Evolutionary conservation across 1,140 invertebrate genomes (phyloP), one percentile per base, ranked within the genome.

Genomic region (Caerostris extrusa): DNA sequence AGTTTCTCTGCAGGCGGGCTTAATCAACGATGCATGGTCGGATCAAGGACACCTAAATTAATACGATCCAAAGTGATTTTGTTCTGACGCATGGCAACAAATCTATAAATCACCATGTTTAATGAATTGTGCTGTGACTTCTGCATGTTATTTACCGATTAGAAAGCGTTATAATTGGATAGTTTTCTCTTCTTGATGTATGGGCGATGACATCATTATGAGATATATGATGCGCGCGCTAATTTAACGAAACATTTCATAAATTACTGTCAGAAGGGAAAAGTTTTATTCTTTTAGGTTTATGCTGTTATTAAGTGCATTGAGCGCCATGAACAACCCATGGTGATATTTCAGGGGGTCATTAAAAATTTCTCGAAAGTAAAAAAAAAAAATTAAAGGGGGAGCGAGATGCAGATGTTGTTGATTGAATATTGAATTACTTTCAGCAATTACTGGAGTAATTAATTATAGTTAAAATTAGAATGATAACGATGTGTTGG

Each of bases 101-200:
- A 71, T 89, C 87, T 71, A 89, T 89, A 89, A 89, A 89, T 89
- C 87, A 89, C 87, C 56, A 89, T 89, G 87, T 89, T 71, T 69
- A 69, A 89, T 71, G 87, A 69, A 89, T 89, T 71, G 50, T 71
- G n/a, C 64, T 19, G 57, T 69, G 87, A 69, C 61, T 89, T 89
- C 53, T 89, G 87, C 61, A 89, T 71, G 87, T 69, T 89, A 89
- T 89, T 89, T 71, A 89, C 87, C 61, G 87, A 89, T 89, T 89
- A 89, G 64, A 71, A 17, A 7, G 87, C 64, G 71, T 71, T 60
- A 89, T 89, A 89, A 89, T 89, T 89, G 64, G 61, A 89, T 71
- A 71, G 61, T 89, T 89, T 89, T 34, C 50, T 55, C 53, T 85
- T 61, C 60, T 14, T 89, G 64, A 89, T 89, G 55, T 89, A 89